Base-by-base conservation (phyloP, 1,140 invertebrate species). In the Anastrepha obliqua region DNA sequence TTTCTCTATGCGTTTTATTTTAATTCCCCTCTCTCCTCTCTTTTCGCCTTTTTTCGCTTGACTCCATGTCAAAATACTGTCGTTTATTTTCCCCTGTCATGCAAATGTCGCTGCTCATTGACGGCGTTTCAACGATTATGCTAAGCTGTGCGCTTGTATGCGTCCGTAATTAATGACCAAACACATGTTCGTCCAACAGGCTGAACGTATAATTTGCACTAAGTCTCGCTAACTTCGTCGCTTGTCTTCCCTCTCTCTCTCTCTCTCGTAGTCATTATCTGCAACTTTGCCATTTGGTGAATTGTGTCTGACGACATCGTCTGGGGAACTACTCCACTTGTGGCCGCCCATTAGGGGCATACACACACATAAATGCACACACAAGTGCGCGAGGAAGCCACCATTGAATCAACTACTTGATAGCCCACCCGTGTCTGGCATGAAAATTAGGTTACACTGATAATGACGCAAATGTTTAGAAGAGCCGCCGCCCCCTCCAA, bases 361-460 rank as follows among this genome's bases (percentile, higher is more conserved):
- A 9, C 39, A 29, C 64, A 65, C 64, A 7, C 64, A n/a, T 29
- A 65, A 17, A 65, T 2, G 20, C n/a, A 20, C 62, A 65, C 20
- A 65, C 7, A 65, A 65, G 6, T 39, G 64, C 60, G 17, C 60
- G 15, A 8, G 60, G 9, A 4, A 62, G 60, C 60, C 60, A 62
- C 13, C 60, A 9, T 5, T 11, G n/a, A 9, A 65, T 20, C 39
- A 67, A 20, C 64, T 20, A 67, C 29, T 67, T 67, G 64, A 67
- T 67, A 20, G 70, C 44, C 70, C 70, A 74, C 39, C 70, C 70
- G 70, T 74, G 70, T 47, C 70, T 74, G 44, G 70, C 70, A 74
- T 74, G 44, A n/a, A 74, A 74, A 74, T 74, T 74, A 47, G 70
- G 70, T 74, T 74, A 47, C 42, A 47, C 70, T 74, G 70, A 74